Evolutionary conservation across 2,888 invertebrate genomes (phyloP).

Genomic region (Lepeophtheirus nordmannii): DNA sequence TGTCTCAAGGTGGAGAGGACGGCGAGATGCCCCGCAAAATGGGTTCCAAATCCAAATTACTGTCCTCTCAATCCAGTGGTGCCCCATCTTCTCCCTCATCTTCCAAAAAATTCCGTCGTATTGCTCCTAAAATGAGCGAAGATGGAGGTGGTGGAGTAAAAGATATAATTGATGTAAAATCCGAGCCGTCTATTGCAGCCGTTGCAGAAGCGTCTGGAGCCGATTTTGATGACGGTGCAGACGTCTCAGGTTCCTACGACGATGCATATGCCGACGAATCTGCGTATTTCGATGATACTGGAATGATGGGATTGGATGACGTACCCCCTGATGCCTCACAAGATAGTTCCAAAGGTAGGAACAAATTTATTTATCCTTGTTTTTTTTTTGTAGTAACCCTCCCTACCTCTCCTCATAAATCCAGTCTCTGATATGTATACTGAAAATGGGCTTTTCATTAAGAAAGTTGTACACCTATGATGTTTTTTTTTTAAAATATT

Average conservation of each 20-base stretch:
- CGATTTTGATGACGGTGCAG: not conserved
- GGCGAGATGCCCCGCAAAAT: not conserved
- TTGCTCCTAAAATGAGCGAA: not conserved
- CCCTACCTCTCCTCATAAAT: too few relatives aligned
- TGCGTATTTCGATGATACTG: not conserved
- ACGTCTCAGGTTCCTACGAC: not conserved
- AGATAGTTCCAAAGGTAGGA: slow-evolving; percentile 6
- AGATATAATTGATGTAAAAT: not conserved
- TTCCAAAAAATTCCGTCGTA: slow-evolving; percentile 3
- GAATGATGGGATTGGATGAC: slow-evolving; percentile 1
- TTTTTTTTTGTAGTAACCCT: too few relatives aligned
- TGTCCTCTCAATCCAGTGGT: not conserved
- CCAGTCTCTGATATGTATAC: too few relatives aligned
- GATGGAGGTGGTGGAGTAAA: not conserved
- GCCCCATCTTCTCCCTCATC: not conserved
- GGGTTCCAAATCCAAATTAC: not conserved
- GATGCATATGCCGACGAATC: slow-evolving; percentile 7
- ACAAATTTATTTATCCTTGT: too few relatives aligned
- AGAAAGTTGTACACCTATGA: too few relatives aligned
- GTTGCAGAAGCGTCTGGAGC: not conserved
- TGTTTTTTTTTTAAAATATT: too few relatives aligned
- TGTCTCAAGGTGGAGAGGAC: not conserved
- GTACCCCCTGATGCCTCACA: not conserved
- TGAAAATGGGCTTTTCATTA: too few relatives aligned
- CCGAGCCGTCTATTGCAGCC: not conserved